Conservation (phyloP, 2,113 vertebrate species). For the Callaeas wilsoni region DNA sequence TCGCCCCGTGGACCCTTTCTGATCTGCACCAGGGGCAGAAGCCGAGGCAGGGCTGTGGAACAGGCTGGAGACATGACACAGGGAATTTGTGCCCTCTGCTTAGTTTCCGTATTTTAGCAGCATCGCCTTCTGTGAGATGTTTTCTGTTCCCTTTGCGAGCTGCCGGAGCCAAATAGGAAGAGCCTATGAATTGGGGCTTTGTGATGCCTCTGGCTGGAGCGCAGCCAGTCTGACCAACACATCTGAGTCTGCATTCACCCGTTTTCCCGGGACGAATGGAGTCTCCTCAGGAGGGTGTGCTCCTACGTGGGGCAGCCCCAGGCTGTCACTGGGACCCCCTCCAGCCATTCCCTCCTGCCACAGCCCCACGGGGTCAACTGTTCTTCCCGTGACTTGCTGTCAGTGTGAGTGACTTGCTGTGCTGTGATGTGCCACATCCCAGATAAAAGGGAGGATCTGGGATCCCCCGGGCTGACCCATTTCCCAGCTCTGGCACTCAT, state of each 20-base stretch:
- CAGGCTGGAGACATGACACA: slow-evolving; percentile 28
- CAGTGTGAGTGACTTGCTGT: background rate
- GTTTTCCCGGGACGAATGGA: background rate
- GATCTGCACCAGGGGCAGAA: background rate
- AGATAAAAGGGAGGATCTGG: background rate
- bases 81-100: slow-evolving; percentile 50
- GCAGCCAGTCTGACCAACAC: slow-evolving; percentile 35
- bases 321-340: background rate
- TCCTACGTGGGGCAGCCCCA: background rate
- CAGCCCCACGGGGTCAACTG: fast-evolving
- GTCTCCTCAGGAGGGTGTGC: background rate
- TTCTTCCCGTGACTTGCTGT: background rate
- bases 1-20: background rate
- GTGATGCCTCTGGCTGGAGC: slow-evolving; percentile 43
- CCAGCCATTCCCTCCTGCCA: background rate
- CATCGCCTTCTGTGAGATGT: slow-evolving; percentile 45
- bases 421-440: background rate
- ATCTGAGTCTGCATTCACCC: slow-evolving; percentile 42
- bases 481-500: background rate
- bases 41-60: background rate
- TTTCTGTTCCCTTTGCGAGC: slow-evolving; percentile 50
- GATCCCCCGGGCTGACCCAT: background rate
- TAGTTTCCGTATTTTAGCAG: slow-evolving; percentile 55
- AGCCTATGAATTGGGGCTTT: slow-evolving; percentile 56
- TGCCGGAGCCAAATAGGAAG: slow-evolving; percentile 48